These are phyloP conservation scores for Neoitamus cyanurus DNA, from an alignment of 2,888 invertebrate species.

Conservation along the genomic window DNA sequence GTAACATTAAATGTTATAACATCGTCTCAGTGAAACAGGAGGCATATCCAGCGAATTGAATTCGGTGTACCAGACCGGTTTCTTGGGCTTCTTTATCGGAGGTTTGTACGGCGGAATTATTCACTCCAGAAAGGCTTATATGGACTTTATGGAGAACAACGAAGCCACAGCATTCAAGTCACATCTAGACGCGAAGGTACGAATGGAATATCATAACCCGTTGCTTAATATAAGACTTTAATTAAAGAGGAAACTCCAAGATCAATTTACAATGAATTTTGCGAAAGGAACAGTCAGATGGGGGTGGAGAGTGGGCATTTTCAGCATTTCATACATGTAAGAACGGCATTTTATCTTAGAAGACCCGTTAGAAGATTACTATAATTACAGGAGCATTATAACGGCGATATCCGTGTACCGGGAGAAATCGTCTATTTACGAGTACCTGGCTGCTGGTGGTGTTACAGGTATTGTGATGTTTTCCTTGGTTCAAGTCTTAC, in stretches of 20 bases:
- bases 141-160: slow-evolving; percentile 78
- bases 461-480: slow-evolving; percentile 64
- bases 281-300: slow-evolving; percentile 77
- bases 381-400: slow-evolving; percentile 71
- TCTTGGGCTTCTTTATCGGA: slow-evolving; percentile 73
- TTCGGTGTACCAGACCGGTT: slow-evolving; percentile 71
- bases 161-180: slow-evolving; percentile 77
- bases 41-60: slow-evolving; percentile 72
- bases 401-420: slow-evolving; percentile 75
- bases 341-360: slow-evolving; percentile 54
- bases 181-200: slow-evolving; percentile 76
- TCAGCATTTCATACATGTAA: slow-evolving; percentile 78
- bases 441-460: slow-evolving; percentile 75
- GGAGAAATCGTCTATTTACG: slow-evolving; percentile 74
- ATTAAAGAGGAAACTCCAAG: slow-evolving; percentile 76
- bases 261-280: slow-evolving; percentile 75
- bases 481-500: not conserved
- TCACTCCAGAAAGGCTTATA: slow-evolving; percentile 71
- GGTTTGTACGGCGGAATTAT: slow-evolving; percentile 74
- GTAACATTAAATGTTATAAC: not conserved
- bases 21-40: slow-evolving; percentile 73
- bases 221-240: slow-evolving; percentile 5
- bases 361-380: too few species aligned
- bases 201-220: not conserved
- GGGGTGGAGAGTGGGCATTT: slow-evolving; percentile 76